Evolutionary conservation across 2,888 invertebrate species (phyloP).

Genomic region (Cistogaster globosa): DNA sequence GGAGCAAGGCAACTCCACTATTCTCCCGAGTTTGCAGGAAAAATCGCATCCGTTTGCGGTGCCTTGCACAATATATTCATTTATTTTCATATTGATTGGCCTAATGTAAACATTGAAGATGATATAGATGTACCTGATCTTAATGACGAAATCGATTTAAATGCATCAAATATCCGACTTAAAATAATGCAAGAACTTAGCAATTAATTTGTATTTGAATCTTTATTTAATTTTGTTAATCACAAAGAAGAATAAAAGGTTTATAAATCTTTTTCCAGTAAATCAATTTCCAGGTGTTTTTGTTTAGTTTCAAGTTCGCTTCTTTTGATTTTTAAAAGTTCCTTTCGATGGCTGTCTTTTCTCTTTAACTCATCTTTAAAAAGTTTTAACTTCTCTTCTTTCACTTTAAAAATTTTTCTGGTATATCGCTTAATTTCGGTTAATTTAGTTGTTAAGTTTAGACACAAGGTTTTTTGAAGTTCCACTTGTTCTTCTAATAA

Average conservation of each 20-base stretch:
- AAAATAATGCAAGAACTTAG: constrained; percentile 16
- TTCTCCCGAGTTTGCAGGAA: constrained; percentile 2
- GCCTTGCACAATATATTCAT: constrained; percentile 5
- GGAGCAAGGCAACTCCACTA: constrained; percentile 10
- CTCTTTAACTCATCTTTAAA: constrained; percentile 13
- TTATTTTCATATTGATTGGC: not conserved
- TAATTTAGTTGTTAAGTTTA: not conserved
- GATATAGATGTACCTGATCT: not conserved
- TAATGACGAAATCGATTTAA: not conserved
- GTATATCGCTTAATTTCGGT: not conserved
- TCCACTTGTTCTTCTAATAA: too few species aligned
- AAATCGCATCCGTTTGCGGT: too few species aligned
- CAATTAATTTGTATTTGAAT: constrained; percentile 3
- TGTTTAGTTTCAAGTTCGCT: constrained; percentile 7
- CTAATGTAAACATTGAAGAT: not conserved
- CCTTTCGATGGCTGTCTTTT: constrained; percentile 6
- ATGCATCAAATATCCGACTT: not conserved
- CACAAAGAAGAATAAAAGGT: not conserved
- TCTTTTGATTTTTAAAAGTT: too few species aligned
- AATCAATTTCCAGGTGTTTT: constrained; percentile 3
- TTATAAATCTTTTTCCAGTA: not conserved
- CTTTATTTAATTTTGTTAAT: not conserved
- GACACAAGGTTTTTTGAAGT: too few species aligned
- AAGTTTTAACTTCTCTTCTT: constrained; percentile 2
- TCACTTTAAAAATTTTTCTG: constrained; percentile 4